Base-by-base conservation (phyloP, 2,113 vertebrate genomes). In the Hypocryptadius cinnamomeus region DNA sequence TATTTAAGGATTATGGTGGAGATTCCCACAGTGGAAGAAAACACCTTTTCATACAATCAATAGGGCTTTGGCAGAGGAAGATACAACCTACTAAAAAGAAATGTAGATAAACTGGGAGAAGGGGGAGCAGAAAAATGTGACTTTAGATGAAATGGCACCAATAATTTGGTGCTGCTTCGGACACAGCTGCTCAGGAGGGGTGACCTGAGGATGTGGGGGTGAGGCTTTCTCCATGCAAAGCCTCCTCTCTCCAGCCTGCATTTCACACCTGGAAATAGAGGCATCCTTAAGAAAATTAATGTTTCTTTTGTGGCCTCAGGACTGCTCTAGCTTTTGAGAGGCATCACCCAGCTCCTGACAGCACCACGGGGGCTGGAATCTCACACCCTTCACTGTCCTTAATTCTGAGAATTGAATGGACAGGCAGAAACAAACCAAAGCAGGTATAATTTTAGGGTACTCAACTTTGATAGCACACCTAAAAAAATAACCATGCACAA, bases 351-450 rank as follows among this genome's bases (percentile, higher is more conserved):
- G 54, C 45, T 59, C 48, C 79, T 71, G 83, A 45, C 60, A 84
- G 89, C 77, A 33, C 47, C 11, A 3, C 0, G 0, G 12, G 59
- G 72, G 50, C 65, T 68, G 73, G 44, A 37, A 53, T 10, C 54
- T 82, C 66, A 16, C 31, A 57, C 37, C 51, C 33, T 51, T 74
- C 79, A 3, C 61, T 56, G 10, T 33, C 65, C 79, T 33, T 33
- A 48, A 78, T 30, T 6, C 81, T 15, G 40, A 44, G 77, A 95
- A 95, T 90, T 24, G 80, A 92, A 56, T 27, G 1, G 77, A 93
- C 83, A 93, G 69, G 94, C 92, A 94, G 86, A 94, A 95, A 95
- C 60, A 70, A 80, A 93, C 83, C 86, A 80, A 80, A 65, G 10
- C 53, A 60, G 86, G 83, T 40, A 56, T 7, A 68, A 91, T 87